Evolutionary conservation across 2,888 invertebrate species (phyloP), one percentile per base, ranked within the genome.

Genomic region (Drosophila rellima): DNA sequence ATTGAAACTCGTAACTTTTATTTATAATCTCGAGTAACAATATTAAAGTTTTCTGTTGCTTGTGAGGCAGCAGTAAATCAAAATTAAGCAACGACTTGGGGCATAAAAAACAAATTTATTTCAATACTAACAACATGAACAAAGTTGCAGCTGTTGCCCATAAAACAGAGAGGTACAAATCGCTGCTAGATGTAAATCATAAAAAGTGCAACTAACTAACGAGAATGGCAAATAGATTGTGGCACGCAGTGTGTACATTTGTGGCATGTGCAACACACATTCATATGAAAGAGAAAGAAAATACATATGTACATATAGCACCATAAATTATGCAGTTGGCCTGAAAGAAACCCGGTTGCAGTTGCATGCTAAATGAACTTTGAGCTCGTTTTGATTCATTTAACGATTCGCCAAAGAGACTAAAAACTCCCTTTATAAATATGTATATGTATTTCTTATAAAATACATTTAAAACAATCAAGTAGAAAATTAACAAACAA

Each of bases 81-180:
- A 66, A 45, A 13, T 55, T 26, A 50, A 31, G 20, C n/a, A n/a
- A 42, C 33, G 47, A 54, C 20, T 13, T 29, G 15, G 42, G 8
- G 71, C 66, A 65, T 44, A 39, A 61, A 56, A 15, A 48, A 31
- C 20, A 44, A 45, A 76, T 74, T 71, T 65, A 57, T 74, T 61
- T 42, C 42, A 23, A 26, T 7, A n/a, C 42, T 2, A 42, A 42
- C 20, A 20, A n/a, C 6, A 13, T 31, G 20, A 44, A 8, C 7
- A 42, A 60, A 59, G 35, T 42, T 35, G 31, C 45, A 63, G 39
- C 54, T 63, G 63, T 33, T 40, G 26, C 26, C 35, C 37, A 56
- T 18, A 44, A 39, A 23, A 37, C 17, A 11, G 18, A 17, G n/a
- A 1, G 23, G 15, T 10, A 57, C 31, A 56, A 44, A 20, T 54